A percentile compares a stretch with the other conserved stretches of the same genome.
Evolutionary conservation across 2,888 invertebrate species (phyloP).

Genomic region (Pheosia tremula): DNA sequence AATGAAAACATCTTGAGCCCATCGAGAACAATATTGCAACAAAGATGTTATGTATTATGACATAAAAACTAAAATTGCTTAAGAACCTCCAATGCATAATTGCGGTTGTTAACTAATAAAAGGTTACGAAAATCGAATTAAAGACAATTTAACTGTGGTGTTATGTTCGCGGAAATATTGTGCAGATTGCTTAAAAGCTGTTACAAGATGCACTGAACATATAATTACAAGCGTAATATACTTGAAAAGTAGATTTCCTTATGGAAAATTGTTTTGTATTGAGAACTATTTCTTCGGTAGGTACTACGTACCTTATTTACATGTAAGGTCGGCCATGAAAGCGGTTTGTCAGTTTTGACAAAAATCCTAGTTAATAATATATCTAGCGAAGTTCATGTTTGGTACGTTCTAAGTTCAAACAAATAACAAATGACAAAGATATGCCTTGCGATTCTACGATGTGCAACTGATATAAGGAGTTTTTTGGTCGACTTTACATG

Average conservation of each 20-base stretch:
- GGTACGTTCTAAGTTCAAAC: too few relatives aligned
- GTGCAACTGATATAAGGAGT: too few relatives aligned
- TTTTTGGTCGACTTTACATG: too few relatives aligned
- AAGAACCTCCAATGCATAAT: constrained; percentile 16
- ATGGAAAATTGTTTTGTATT: neutral
- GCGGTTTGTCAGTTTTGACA: too few relatives aligned
- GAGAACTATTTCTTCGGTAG: neutral
- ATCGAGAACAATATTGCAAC: constrained; percentile 18
- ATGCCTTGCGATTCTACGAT: too few relatives aligned
- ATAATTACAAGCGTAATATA: constrained; percentile 12
- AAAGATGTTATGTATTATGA: constrained; percentile 28
- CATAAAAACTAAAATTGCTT: constrained; percentile 27
- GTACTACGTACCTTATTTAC: neutral
- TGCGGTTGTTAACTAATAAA: constrained; percentile 29
- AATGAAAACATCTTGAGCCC: neutral
- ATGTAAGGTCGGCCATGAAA: too few relatives aligned
- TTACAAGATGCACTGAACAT: constrained; percentile 23
- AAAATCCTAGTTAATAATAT: too few relatives aligned
- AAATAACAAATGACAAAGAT: too few relatives aligned
- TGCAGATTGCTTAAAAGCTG: constrained; percentile 16
- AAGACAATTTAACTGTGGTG: constrained; percentile 24
- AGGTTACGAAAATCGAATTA: constrained; percentile 28
- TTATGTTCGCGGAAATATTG: constrained; percentile 37
- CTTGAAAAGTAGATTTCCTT: constrained; percentile 8
- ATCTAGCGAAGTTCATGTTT: too few relatives aligned